A percentile compares a stretch with the other conserved stretches of the same genome.
phyloP scores from a whole-genome alignment of 1,140 invertebrate species.

The Bilobella aurantiaca region DNA sequence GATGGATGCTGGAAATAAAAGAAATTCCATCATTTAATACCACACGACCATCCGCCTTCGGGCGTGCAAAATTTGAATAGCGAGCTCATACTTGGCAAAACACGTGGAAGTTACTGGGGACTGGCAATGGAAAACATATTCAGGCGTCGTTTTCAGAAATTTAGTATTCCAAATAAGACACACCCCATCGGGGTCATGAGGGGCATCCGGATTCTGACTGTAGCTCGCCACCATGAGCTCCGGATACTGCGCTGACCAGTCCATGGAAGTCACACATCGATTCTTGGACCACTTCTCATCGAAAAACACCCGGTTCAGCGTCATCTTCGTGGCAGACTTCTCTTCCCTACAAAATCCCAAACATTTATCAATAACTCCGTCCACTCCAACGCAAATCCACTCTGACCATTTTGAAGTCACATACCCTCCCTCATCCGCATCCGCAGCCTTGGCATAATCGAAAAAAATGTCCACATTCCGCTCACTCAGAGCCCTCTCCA shows the following conservation, averaged over 20 bases:
- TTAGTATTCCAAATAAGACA: conserved; percentile 96
- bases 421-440: conserved; percentile 66
- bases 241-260: conserved; percentile 92
- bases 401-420: too few relatives aligned
- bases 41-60: too few relatives aligned
- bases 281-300: conserved; percentile 95
- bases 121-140: conserved; percentile 96
- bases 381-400: conserved; percentile 2
- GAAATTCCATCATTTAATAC: too few relatives aligned
- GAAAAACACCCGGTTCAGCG: conserved; percentile 76
- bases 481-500: conserved; percentile 86
- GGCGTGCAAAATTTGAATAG: too few relatives aligned
- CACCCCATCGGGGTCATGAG: conserved; percentile 94
- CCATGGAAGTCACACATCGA: conserved; percentile 84
- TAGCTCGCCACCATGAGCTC: conserved; percentile 91
- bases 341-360: conserved; percentile 58
- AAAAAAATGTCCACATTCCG: conserved; percentile 74
- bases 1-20: conserved; percentile 66
- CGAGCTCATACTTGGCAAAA: conserved; percentile 60
- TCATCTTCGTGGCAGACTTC: conserved; percentile 74
- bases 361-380: conserved; percentile 3
- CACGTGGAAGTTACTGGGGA: conserved; percentile 90
- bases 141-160: conserved; percentile 92
- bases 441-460: conserved; percentile 77
- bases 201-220: conserved; percentile 86